Conservation (phyloP, 2,113 vertebrate species). For the Sinosuthora webbiana region DNA sequence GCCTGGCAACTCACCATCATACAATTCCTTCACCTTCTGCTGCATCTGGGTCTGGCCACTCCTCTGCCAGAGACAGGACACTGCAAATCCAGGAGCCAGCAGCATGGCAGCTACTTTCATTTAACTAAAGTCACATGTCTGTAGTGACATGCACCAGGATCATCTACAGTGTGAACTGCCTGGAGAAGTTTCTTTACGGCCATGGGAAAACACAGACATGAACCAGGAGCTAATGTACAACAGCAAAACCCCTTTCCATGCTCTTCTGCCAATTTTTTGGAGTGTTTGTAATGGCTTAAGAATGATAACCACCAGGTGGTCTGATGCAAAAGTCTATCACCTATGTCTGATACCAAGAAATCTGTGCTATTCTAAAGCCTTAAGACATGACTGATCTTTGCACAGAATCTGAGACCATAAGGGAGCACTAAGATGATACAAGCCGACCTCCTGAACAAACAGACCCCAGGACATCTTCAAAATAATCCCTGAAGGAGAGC, state of each 20-base stretch:
- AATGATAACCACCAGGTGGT: background rate
- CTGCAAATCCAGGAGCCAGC: background rate
- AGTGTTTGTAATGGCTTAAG: background rate
- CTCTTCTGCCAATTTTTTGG: background rate
- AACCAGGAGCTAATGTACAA: background rate
- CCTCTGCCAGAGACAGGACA: background rate
- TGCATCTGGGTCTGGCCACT: background rate
- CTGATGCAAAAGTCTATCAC: background rate
- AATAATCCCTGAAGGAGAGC: background rate
- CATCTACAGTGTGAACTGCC: background rate
- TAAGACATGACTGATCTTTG: background rate
- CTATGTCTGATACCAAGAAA: background rate
- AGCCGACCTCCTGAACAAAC: background rate
- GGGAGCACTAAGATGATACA: background rate
- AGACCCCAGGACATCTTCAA: background rate
- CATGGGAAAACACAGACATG: background rate
- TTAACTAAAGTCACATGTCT: background rate
- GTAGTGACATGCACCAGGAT: fast-evolving
- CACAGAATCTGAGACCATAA: background rate
- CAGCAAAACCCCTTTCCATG: fast-evolving
- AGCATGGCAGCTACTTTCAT: background rate
- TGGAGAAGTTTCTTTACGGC: background rate
- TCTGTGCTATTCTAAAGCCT: background rate
- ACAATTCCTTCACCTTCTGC: background rate
- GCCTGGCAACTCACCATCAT: background rate